Conservation (phyloP, 30 jellyfish, hydroid and myxozoan species). For the Hydractinia symbiolongicarpus region DNA sequence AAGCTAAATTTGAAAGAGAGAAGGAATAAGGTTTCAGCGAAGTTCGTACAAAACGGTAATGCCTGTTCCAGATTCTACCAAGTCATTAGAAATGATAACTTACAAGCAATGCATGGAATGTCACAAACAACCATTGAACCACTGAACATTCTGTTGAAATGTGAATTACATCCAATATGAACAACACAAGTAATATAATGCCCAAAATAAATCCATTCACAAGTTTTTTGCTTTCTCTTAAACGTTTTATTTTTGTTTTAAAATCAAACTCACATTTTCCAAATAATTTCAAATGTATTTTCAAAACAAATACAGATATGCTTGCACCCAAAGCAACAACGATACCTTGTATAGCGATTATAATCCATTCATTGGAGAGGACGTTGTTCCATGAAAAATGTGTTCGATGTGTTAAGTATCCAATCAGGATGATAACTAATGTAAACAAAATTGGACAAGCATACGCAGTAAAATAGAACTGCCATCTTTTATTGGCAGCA, state of each 20-base stretch:
- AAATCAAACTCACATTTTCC: neutral
- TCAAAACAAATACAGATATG: neutral
- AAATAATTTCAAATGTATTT: neutral
- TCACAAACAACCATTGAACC: neutral
- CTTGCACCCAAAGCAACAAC: neutral
- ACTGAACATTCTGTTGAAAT: neutral
- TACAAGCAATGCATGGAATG: neutral
- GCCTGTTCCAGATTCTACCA: neutral
- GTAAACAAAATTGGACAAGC: neutral
- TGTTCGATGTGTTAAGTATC: neutral
- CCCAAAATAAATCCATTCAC: neutral
- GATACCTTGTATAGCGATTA: neutral
- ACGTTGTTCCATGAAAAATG: no score
- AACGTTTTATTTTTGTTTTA: neutral
- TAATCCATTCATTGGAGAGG: neutral
- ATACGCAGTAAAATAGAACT: neutral
- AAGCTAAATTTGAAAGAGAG: neutral
- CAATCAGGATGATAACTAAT: neutral
- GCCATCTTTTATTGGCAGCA: neutral
- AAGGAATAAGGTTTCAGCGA: no score
- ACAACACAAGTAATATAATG: neutral
- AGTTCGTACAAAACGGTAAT: no score
- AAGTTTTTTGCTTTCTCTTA: neutral
- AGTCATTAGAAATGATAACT: neutral
- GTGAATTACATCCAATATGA: neutral